Evolutionary conservation across 2,888 invertebrate genomes (phyloP).

Genomic region (Willowsia nigromaculata): DNA sequence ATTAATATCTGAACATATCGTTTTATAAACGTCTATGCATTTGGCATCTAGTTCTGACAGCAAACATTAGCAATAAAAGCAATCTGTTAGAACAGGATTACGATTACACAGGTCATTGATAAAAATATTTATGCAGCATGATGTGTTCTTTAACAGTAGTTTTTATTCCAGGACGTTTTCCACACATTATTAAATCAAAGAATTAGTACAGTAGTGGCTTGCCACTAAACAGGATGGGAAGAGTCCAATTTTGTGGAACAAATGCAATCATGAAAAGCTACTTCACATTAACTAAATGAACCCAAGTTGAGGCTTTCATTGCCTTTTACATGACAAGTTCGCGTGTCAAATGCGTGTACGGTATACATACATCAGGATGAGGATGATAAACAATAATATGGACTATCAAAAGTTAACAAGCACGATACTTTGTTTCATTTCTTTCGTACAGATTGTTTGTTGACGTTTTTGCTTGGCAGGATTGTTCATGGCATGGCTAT

Average conservation of each 20-base stretch:
- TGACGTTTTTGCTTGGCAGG: neutral
- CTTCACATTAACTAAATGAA: neutral
- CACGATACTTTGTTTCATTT: neutral
- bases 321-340: neutral
- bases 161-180: no score
- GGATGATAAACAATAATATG: neutral
- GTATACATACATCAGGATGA: neutral
- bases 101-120: no score
- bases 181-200: neutral
- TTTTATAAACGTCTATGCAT: no score
- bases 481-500: no score
- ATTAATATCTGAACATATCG: no score
- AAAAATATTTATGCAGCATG: no score
- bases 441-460: neutral
- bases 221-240: neutral
- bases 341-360: neutral
- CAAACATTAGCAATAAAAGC: no score
- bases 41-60: no score
- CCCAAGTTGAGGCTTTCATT: neutral
- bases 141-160: no score
- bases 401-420: no score
- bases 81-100: no score
- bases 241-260: neutral
- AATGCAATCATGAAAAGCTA: neutral
- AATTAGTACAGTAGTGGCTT: neutral